Evolutionary conservation across 2,888 invertebrate species (phyloP), one percentile per base, ranked within the genome.

Genomic region (Boloria selene): DNA sequence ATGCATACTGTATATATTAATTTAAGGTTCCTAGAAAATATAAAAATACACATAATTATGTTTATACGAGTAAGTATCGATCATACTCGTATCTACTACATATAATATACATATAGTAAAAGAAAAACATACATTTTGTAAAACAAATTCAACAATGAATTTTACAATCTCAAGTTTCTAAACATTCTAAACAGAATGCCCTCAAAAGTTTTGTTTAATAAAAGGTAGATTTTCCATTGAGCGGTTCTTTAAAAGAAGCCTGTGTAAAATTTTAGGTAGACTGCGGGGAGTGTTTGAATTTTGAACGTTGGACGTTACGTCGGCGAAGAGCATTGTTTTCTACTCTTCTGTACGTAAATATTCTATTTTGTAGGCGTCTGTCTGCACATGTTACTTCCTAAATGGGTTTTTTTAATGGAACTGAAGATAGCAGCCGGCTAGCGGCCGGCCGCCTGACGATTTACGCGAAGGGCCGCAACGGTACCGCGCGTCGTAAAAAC

Each of bases 261-360:
- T 51, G 51, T 58, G 55, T 42, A 44, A 55, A 58, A 58, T 58
- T 64, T 56, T n/a, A 52, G 64, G 58, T 45, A 44, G 51, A 10
- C 38, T 56, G 26, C 51, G 45, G 51, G 58, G 50, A 13, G 56
- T 45, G 1, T 60, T 6, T n/a, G 18, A 61, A 4, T 50, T 60
- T 6, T n/a, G 18, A 61, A 4, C 31, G 42, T n/a, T n/a, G 38
- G 42, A 22, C 51, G 18, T 38, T 7, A 13, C 50, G 38, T 18
- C 38, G 60, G 31, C 17, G 17, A 4, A n/a, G 42, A 61, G 51
- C 50, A 61, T 51, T 51, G 51, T 51, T 51, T 42, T 42, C 42
- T 51, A 61, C 60, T 51, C 42, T 2, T 14, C 47, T 38, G 2
- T 14, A 38, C 49, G 26, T 59, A 17, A 47, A 31, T 16, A 49